phyloP scores from a whole-genome alignment of 2,113 vertebrate genomes.

The Oreochromis niloticus region DNA sequence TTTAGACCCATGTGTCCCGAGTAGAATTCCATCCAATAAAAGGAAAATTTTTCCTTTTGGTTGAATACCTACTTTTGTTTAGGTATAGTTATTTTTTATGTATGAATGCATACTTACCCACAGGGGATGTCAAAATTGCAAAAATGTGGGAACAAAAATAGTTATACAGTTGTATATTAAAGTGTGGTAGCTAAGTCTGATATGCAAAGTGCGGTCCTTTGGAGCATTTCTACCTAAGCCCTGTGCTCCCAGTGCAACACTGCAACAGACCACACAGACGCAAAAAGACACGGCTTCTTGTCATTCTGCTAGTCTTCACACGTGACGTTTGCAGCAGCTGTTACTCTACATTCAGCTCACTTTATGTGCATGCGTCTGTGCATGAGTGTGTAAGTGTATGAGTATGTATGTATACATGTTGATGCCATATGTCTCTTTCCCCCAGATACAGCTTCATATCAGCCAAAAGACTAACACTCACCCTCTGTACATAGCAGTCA shows the following conservation, averaged over 20 bases:
- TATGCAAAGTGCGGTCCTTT: slow-evolving; percentile 2
- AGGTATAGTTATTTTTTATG: background rate
- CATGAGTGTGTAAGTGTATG: background rate
- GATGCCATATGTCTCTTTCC: slow-evolving; percentile 48
- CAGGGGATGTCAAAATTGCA: background rate
- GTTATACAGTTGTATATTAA: background rate
- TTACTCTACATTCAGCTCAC: slow-evolving; percentile 69
- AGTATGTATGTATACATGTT: background rate
- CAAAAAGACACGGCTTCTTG: background rate
- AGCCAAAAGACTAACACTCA: slow-evolving; percentile 45
- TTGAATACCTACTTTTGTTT: background rate
- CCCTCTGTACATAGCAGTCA: slow-evolving; percentile 7
- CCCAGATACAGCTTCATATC: slow-evolving; percentile 80
- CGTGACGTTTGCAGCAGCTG: slow-evolving; percentile 84
- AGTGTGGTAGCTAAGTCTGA: background rate
- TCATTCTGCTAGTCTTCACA: slow-evolving; percentile 82
- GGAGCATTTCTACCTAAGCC: background rate
- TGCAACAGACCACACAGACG: background rate
- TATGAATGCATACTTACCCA: background rate
- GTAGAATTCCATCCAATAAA: background rate
- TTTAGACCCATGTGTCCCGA: background rate
- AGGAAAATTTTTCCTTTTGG: background rate
- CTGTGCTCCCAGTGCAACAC: background rate
- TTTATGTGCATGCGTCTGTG: slow-evolving; percentile 64
- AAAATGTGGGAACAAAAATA: background rate